Conservation (phyloP, 2,888 invertebrate genomes). For the Chrysina gloriosa region DNA sequence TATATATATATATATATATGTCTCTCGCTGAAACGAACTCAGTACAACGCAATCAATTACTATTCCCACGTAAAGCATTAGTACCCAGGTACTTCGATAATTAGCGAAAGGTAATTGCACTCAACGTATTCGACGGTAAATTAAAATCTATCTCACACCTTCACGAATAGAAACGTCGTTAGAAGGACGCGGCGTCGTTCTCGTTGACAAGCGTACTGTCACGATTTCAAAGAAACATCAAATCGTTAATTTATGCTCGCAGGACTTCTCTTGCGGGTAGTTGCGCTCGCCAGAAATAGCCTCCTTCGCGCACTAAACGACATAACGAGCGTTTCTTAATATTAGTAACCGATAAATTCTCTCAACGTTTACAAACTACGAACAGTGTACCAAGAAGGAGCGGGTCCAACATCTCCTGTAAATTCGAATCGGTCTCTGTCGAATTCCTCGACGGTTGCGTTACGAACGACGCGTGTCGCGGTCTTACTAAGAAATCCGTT, state of each 20-base stretch:
- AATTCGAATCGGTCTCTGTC: not conserved
- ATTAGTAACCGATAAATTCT: constrained; percentile 26
- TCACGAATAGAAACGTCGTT: constrained; percentile 23
- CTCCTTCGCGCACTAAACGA: constrained; percentile 7
- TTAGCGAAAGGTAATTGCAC: not conserved
- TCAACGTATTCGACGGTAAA: not conserved
- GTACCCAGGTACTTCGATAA: not conserved
- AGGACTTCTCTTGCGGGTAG: not conserved
- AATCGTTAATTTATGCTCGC: constrained; percentile 25
- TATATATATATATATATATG: no score
- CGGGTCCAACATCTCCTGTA: not conserved
- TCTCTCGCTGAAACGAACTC: no score
- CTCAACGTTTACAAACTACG: constrained; percentile 5
- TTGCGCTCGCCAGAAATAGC: constrained; percentile 21
- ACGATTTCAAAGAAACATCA: constrained; percentile 33
- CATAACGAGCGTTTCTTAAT: constrained; percentile 20
- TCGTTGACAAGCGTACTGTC: constrained; percentile 17
- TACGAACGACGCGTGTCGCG: not conserved
- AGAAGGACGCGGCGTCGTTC: not conserved
- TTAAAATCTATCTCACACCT: constrained; percentile 16
- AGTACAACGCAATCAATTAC: no score
- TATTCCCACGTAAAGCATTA: no score
- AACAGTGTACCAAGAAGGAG: not conserved
- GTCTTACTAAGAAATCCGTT: not conserved
- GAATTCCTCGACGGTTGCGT: not conserved